These are phyloP conservation scores for Macrophya annulata DNA, from an alignment of 2,888 invertebrate genomes.

Conservation along the genomic window DNA sequence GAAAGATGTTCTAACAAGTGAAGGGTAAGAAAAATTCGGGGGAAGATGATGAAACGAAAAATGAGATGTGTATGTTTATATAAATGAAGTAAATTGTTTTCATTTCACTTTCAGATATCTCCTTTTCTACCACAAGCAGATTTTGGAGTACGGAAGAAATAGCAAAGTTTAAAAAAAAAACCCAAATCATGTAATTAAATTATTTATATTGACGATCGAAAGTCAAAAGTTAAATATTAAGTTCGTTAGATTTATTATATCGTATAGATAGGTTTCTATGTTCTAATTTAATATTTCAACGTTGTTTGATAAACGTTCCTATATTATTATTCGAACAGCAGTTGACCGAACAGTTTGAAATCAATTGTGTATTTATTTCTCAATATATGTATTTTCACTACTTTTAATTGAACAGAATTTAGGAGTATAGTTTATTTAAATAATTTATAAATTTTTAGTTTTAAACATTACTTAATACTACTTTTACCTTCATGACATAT, in stretches of 20 bases:
- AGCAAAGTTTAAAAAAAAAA: conserved; percentile 71
- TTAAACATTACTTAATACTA: conserved; percentile 39
- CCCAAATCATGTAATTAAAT: conserved; percentile 69
- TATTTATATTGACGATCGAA: conserved; percentile 64
- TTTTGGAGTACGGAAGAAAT: conserved; percentile 88
- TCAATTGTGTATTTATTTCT: conserved; percentile 47
- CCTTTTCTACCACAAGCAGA: conserved; percentile 97
- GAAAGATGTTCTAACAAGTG: conserved; percentile 95
- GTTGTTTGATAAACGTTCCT: conserved; percentile 46
- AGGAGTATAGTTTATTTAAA: conserved; percentile 46
- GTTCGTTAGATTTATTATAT: conserved; percentile 61
- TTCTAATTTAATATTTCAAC: conserved; percentile 41
- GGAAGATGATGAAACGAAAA: neutral
- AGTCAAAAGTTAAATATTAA: conserved; percentile 61
- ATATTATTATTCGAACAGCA: conserved; percentile 30
- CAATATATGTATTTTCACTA: conserved; percentile 27
- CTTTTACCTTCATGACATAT: conserved; percentile 55
- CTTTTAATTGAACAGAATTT: conserved; percentile 39
- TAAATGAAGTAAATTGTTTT: neutral
- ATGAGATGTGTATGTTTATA: conserved; percentile 8
- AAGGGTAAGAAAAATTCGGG: conserved; percentile 87
- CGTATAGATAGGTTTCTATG: conserved; percentile 45
- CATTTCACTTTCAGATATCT: conserved; percentile 87
- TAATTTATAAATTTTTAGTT: conserved; percentile 42
- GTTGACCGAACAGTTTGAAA: conserved; percentile 46